Percentiles rank a stretch among this genome's conserved stretches.
These are phyloP conservation scores for Copidosoma floridanum DNA, from an alignment of 1,140 invertebrate genomes.

Conservation along the genomic window DNA sequence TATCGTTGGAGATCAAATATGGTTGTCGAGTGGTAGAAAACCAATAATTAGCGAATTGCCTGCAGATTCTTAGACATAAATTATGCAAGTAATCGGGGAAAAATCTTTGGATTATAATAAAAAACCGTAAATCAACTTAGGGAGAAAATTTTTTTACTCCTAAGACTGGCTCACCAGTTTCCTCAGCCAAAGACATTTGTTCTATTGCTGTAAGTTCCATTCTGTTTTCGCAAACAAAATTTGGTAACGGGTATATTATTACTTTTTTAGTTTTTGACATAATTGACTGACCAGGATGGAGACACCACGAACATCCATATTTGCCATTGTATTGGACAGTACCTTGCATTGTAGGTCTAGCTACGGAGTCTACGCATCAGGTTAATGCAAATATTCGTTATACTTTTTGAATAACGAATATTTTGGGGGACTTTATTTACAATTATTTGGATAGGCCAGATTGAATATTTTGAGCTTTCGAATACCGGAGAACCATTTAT, in stretches of 20 bases:
- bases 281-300: conserved; percentile 10
- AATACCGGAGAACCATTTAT: conserved; percentile 16
- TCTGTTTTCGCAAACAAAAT: not conserved
- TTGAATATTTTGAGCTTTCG: conserved; percentile 21
- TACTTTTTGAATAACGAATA: not conserved
- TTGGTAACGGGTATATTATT: not conserved
- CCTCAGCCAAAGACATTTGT: not conserved
- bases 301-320: conserved; percentile 22
- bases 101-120: not conserved
- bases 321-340: conserved; percentile 24
- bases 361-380: conserved; percentile 21
- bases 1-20: not conserved
- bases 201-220: not conserved
- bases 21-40: no score
- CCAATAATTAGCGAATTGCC: not conserved
- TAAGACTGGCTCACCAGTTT: not conserved
- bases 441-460: conserved; percentile 14
- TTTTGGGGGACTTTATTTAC: conserved; percentile 23
- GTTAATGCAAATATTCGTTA: conserved; percentile 11
- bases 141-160: not conserved
- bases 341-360: conserved; percentile 19
- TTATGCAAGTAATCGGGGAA: not conserved
- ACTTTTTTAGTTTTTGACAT: not conserved
- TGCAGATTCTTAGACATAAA: not conserved
- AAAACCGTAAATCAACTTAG: not conserved